phyloP scores from a whole-genome alignment of 1,140 invertebrate species.

The Pemphigus obesinymphae region DNA sequence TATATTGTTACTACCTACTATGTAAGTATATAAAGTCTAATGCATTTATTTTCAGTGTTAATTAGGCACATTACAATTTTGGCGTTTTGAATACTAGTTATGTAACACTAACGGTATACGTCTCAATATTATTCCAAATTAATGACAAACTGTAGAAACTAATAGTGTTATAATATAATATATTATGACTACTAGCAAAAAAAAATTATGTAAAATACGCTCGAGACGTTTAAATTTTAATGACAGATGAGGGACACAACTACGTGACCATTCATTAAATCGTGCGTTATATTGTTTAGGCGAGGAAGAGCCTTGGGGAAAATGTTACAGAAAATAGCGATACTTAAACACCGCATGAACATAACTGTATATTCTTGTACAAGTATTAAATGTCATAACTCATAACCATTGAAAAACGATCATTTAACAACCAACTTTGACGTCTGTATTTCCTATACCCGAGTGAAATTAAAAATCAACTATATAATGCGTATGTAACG shows the following conservation, averaged over 20 bases:
- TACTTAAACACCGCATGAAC: too few relatives aligned
- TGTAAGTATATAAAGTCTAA: background rate
- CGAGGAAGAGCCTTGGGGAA: background rate
- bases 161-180: background rate
- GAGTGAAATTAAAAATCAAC: too few relatives aligned
- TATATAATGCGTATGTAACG: too few relatives aligned
- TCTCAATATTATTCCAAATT: background rate
- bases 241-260: background rate
- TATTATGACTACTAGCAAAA: background rate
- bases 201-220: background rate
- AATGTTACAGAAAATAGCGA: background rate
- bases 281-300: background rate
- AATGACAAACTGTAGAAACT: background rate
- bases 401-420: too few relatives aligned
- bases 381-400: too few relatives aligned
- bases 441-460: too few relatives aligned
- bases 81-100: background rate
- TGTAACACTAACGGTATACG: background rate
- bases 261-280: slow-evolving; percentile 1
- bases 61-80: background rate
- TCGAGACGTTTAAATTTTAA: background rate
- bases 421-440: too few relatives aligned
- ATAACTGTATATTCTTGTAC: too few relatives aligned
- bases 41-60: background rate
- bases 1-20: too few relatives aligned